Conservation (phyloP, 2,888 invertebrate genomes). For the Agrilus mali region DNA sequence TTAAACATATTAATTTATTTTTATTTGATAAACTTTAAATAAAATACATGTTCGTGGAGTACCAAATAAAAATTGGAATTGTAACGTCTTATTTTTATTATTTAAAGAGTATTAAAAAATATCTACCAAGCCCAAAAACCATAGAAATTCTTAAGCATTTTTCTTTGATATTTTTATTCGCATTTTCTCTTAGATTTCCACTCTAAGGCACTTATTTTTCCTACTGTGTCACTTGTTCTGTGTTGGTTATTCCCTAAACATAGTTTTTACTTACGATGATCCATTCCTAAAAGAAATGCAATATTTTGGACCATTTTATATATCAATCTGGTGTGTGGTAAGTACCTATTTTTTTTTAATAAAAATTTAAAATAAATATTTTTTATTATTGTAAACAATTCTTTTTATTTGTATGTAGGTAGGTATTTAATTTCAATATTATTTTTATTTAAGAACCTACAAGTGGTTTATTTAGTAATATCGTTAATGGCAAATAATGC, state of each 20-base stretch:
- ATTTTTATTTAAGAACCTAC: conserved; percentile 8
- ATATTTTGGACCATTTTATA: conserved; percentile 10
- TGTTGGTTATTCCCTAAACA: conserved; percentile 1
- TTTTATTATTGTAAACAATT: not conserved
- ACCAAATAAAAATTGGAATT: too few relatives aligned
- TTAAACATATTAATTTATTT: too few relatives aligned
- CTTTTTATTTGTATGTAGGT: not conserved
- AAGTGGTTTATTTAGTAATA: conserved; percentile 8
- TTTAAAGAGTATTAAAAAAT: too few relatives aligned
- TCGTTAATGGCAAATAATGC: conserved; percentile 7
- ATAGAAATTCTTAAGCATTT: too few relatives aligned
- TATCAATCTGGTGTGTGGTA: conserved; percentile 15
- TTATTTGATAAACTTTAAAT: too few relatives aligned
- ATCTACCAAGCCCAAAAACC: too few relatives aligned
- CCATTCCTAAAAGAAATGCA: conserved; percentile 10
- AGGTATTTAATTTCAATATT: not conserved
- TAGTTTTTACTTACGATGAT: conserved; percentile 4
- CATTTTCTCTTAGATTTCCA: too few relatives aligned
- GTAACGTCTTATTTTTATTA: too few relatives aligned
- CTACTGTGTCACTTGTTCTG: too few relatives aligned
- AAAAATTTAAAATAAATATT: not conserved
- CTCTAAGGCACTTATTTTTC: too few relatives aligned
- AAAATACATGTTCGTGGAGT: too few relatives aligned
- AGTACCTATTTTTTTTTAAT: conserved; percentile 1
- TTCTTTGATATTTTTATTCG: too few relatives aligned